A percentile compares a stretch with the other conserved stretches of the same genome.
Evolutionary conservation across 2,113 vertebrate species (phyloP).

Genomic region (Macquaria australasica): DNA sequence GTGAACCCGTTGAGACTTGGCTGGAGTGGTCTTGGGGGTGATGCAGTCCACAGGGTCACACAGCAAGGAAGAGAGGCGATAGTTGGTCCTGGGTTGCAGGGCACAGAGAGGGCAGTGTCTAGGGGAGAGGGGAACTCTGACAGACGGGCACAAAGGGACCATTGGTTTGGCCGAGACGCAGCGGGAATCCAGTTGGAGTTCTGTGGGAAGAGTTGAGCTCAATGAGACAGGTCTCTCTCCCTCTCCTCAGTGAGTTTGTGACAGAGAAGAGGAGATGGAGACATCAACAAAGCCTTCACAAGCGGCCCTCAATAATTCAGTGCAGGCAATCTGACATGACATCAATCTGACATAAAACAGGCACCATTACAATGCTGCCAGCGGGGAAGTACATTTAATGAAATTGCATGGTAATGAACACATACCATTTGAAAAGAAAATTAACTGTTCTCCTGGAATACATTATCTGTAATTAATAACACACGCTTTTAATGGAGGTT

Average conservation of each 20-base stretch:
- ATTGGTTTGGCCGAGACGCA: conserved; percentile 72
- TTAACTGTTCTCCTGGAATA: conserved; percentile 17
- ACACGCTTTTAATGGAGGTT: conserved; percentile 19
- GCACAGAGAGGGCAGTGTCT: conserved; percentile 76
- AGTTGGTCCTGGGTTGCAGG: conserved; percentile 52
- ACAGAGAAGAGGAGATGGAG: conserved; percentile 47
- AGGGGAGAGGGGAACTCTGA: conserved; percentile 57
- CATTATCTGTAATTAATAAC: conserved; percentile 47
- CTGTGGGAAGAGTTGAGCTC: conserved; percentile 72
- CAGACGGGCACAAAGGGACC: conserved; percentile 73
- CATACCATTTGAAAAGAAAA: conserved; percentile 9
- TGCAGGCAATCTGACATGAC: not conserved
- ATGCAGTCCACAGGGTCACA: conserved; percentile 10
- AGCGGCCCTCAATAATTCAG: conserved; percentile 39
- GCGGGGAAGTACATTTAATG: conserved; percentile 18
- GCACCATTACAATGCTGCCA: conserved; percentile 28
- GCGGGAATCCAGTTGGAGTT: conserved; percentile 70
- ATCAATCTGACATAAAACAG: conserved; percentile 14
- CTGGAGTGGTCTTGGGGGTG: conserved; percentile 15
- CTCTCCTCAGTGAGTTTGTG: conserved; percentile 43
- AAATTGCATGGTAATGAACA: conserved; percentile 23
- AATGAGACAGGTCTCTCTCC: conserved; percentile 56
- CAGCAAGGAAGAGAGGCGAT: conserved; percentile 18
- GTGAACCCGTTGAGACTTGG: conserved; percentile 12
- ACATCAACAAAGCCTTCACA: conserved; percentile 40